Base-by-base conservation (phyloP, 2,888 invertebrate genomes). In the Globia sparganii region DNA sequence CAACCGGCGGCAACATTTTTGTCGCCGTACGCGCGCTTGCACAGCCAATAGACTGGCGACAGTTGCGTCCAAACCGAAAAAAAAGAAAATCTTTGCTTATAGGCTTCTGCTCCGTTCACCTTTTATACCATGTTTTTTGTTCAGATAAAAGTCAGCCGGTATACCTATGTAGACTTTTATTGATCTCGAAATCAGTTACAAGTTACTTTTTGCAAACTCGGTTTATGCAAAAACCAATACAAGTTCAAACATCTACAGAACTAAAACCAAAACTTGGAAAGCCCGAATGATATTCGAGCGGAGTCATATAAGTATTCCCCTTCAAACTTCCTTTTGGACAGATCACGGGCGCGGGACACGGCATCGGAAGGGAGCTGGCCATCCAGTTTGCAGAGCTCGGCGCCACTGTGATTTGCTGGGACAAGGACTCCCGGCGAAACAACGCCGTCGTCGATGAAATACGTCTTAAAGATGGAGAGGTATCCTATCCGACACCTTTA, bases 361-460 rank as follows among this genome's bases (percentile, higher is more conserved):
- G 95, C 4, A 87, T 96, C 18, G 96, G 96, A 6, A 92, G 96
- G 1, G 96, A 96, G 89, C 88, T 96, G 74, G 96, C 96, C 1
- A 87, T 96, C 6, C 96, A 96, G 86, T 92, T 96, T 25, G 96
- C 96, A 1, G 96, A 96, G 25, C 91, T 95, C 0, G 96, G 96
- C 0, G 96, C 96, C 1, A 96, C 96, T 0, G 95, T 96, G 4
- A 92, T 96, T 13, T 96, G 96, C 85, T 96, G 96, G 96, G 96
- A 96, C 86, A 93, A 88, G 59, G 95, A 96, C 81, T 87, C 91
- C 8, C 87, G 92, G 4, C 89, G 94, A 37, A 96, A 95, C 87
- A 93, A 93, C 71, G 93, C 95, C 0, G 92, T 96, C 25, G 94
- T 96, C 31, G 92, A 94, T 15, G 95, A 96, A 78, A 96, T 96